Evolutionary conservation across 2,888 invertebrate species (phyloP), one percentile per base, ranked within the genome.

Genomic region (Acanthosepion pharaonis): DNA sequence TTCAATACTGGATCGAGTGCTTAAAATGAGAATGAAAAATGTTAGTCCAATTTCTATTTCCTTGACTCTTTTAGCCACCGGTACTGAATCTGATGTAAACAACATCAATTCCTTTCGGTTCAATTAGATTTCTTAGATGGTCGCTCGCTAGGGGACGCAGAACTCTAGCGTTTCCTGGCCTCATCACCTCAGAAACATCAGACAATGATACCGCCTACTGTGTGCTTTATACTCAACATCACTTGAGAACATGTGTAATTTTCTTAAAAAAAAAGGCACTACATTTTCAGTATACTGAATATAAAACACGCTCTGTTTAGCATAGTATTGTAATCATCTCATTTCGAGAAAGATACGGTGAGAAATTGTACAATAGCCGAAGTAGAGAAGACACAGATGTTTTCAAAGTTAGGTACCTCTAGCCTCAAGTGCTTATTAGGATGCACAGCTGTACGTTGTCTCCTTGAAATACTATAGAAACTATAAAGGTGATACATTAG

Each of bases 311-410:
- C 78, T 78, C 78, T 78, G 78, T 78, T n/a, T n/a, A 33, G n/a
- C 11, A 78, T n/a, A n/a, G 78, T 78, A 78, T 78, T 78, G 78
- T 78, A 23, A 78, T 78, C n/a, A 78, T 78, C n/a, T 78, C 18
- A 33, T 9, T 78, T 78, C 78, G n/a, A 4, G 78, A 78, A 78
- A 78, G 11, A 78, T 78, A 78, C 78, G 78, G 78, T n/a, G n/a
- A n/a, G 78, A n/a, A 78, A n/a, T 33, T 78, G n/a, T 78, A 78
- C 78, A 78, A 78, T 78, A n/a, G 78, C n/a, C 78, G n/a, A 78
- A 78, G 78, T 78, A 78, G 78, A 78, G 78, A 78, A 78, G 78
- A 78, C 78, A 78, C 78, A 78, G 78, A 78, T 78, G 78, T 78
- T 78, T 78, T 78, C 78, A 33, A 8, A 78, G 78, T 33, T 78